These are phyloP conservation scores for Alligator sinensis DNA, from an alignment of 2,113 vertebrate species.

Conservation along the genomic window DNA sequence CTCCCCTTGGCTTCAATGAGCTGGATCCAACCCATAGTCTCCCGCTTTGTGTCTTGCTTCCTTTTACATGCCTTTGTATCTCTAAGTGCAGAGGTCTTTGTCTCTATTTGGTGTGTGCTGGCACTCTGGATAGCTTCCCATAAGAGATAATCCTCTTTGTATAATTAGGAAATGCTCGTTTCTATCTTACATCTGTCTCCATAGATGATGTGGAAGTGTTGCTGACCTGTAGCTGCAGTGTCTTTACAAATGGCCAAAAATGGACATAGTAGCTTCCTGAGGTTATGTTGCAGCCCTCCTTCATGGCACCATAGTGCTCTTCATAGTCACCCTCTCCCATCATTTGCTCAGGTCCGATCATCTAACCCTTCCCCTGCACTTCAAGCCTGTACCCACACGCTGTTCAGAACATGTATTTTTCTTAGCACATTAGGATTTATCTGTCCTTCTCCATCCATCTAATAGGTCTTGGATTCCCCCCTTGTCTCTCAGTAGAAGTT, in stretches of 20 bases:
- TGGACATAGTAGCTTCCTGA: neutral
- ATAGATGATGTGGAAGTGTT: rapidly evolving
- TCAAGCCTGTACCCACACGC: neutral
- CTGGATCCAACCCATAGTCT: neutral
- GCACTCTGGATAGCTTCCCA: neutral
- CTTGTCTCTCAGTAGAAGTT: neutral
- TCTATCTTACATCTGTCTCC: neutral
- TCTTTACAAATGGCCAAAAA: neutral
- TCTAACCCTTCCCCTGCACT: neutral
- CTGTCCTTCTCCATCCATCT: neutral
- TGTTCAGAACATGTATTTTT: neutral
- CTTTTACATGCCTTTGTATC: neutral
- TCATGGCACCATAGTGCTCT: rapidly evolving
- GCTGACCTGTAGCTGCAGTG: neutral
- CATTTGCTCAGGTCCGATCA: rapidly evolving
- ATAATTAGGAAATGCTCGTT: neutral
- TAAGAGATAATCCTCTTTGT: neutral
- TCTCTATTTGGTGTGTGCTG: neutral
- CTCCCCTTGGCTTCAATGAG: neutral
- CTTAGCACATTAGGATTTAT: neutral
- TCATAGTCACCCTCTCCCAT: neutral
- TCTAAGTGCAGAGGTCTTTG: neutral
- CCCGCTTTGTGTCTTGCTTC: neutral
- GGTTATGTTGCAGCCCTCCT: neutral
- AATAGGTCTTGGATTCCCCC: neutral